phyloP scores from a whole-genome alignment of 2,888 invertebrate genomes.

The Bimastos eiseni region DNA sequence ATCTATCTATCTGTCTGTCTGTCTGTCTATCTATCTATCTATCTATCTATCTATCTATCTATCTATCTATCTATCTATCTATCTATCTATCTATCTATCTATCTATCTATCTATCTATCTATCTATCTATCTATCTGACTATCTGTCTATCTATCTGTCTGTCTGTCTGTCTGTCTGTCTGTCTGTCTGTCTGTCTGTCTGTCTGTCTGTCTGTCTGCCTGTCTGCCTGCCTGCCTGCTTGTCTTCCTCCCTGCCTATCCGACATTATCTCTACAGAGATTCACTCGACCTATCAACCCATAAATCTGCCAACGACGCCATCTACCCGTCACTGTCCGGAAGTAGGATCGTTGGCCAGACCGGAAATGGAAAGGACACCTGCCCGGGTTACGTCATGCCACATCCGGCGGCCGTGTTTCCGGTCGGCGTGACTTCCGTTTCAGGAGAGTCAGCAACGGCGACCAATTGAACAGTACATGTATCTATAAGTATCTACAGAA shows the following conservation, averaged over 20 bases:
- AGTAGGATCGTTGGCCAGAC: not conserved
- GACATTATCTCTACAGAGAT: not conserved
- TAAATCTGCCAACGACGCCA: not conserved
- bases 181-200: too few relatives aligned
- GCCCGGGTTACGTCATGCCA: not conserved
- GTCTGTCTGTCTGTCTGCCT: too few relatives aligned
- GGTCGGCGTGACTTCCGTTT: not conserved
- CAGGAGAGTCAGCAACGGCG: not conserved
- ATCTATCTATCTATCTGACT: too few relatives aligned
- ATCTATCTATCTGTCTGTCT: too few relatives aligned
- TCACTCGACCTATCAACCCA: not conserved
- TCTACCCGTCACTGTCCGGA: not conserved
- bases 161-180: not conserved
- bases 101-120: slow-evolving; percentile 30
- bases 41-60: not conserved
- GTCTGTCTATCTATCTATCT: too few relatives aligned
- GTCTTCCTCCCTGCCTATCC: not conserved
- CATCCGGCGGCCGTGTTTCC: not conserved
- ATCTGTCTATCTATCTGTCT: too few relatives aligned
- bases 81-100: not conserved
- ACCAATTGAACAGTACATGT: not conserved
- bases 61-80: not conserved
- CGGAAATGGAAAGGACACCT: not conserved
- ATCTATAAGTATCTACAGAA: not conserved
- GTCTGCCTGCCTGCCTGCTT: too few relatives aligned